Evolutionary conservation across 2,113 vertebrate species (phyloP).

Genomic region (Rhabdomys dilectus): DNA sequence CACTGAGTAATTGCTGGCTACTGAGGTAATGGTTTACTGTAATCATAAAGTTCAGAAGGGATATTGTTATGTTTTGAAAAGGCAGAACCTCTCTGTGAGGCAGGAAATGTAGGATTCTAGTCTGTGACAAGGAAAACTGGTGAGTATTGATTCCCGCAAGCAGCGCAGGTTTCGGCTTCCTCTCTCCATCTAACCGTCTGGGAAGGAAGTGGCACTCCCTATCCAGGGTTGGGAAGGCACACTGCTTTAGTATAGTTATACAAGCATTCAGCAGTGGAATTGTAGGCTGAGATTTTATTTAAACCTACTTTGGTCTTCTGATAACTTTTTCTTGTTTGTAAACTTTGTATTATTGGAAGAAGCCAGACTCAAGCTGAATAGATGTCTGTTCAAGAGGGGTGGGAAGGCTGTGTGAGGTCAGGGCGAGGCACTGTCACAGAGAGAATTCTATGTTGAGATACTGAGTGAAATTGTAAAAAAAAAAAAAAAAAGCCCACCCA

Average conservation of each 20-base stretch:
- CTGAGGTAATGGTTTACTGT: background rate
- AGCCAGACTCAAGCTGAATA: background rate
- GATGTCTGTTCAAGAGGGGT: background rate
- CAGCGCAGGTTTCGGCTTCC: background rate
- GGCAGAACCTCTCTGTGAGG: background rate
- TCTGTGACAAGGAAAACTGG: background rate
- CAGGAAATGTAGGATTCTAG: background rate
- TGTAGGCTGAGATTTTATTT: background rate
- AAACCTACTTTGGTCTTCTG: background rate
- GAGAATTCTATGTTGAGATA: background rate
- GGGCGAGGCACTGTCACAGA: background rate
- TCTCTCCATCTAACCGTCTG: background rate
- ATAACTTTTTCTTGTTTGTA: background rate
- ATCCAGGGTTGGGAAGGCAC: background rate
- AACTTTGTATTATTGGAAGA: background rate
- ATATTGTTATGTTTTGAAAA: slow-evolving; percentile 17
- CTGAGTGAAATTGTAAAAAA: background rate
- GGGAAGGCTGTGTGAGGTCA: background rate
- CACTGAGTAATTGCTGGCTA: background rate
- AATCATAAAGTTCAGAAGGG: background rate
- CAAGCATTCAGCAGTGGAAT: background rate
- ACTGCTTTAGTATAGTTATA: background rate
- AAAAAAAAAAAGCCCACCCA: background rate
- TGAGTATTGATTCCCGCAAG: background rate
- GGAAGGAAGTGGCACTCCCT: background rate